Evolutionary conservation across 2,888 invertebrate species (phyloP), one percentile per base, ranked within the genome.

Genomic region (Cyclophora albipunctata): DNA sequence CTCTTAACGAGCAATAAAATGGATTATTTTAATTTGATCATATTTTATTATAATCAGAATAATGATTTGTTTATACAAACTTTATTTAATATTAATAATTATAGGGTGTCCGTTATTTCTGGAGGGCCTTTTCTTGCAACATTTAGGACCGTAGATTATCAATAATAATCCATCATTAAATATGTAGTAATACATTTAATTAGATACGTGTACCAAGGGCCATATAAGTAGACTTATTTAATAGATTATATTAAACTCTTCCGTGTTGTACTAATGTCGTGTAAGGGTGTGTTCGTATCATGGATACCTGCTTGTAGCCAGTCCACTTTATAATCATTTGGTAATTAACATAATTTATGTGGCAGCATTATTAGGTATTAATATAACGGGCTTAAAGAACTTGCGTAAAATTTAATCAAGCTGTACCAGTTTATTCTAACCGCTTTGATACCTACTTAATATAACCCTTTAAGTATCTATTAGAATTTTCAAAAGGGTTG

Each of bases 1-100:
- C 57, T 57, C 47, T 54, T 56, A 51, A 59, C 55, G 52, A 49
- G 54, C 53, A 57, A 57, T 59, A 57, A 54, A 61, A 52, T 53
- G 20, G 2, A 20, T 20, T 20, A 20, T 20, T 20, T 20, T 20
- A 20, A 20, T 20, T 20, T 20, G 20, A 20, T 20, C 20, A 2
- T 20, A 20, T 20, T 20, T 20, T 20, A 20, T 20, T 20, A 20
- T 20, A 20, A 20, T 2, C 20, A 20, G 20, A 20, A 20, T 20
- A 20, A 20, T 20, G 20, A 20, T 20, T 20, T 20, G 20, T 20
- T 20, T 20, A 20, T 20, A 20, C 20, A 20, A 20, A 1, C 20
- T 20, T 20, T 20, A 20, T 20, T 20, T 20, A 20, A 20, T 20
- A 20, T 20, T 20, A 20, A 20, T 20, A 20, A 20, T 20, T 20